Base-by-base conservation (phyloP, 2,113 vertebrate species). In the Balaenoptera acutorostrata region DNA sequence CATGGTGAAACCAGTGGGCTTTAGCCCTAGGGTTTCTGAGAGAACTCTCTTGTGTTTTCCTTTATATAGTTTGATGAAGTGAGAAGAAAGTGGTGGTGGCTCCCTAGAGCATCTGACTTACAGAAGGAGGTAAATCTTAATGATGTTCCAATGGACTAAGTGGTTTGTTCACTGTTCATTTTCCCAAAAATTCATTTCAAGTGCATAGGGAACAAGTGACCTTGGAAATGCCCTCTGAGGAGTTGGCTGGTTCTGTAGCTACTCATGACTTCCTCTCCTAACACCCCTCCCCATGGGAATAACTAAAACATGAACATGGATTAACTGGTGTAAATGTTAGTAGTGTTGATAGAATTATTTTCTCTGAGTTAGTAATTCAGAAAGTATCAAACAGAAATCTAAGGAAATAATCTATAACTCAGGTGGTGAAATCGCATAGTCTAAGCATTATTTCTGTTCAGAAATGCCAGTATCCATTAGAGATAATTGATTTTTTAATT, bases 331-430 rank as follows among this genome's bases (percentile, higher is more conserved):
- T 36, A 78, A 46, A 44, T 66, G 41, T 61, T 55, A n/a, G 36
- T 77, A 29, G 6, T 71, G 31, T 78, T 75, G 49, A 49, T 87
- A 74, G 83, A 88, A 75, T 86, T 90, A 66, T 93, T 96, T 95
- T 84, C 55, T 85, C 33, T 83, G 75, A 71, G 5, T 12, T 29
- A 46, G 9, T 46, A 88, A 59, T 87, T 87, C 4, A 82, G 29
- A 80, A 68, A 93, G 55, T 66, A 66, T 13, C 7, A 13, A 3
- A 87, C 0, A 78, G 21, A 44, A 92, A 85, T 49, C 18, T 91
- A 31, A 81, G 69, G 18, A 88, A 90, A 49, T 68, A 10, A 31
- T 82, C 31, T 36, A 5, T 59, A 84, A 66, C 6, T 49, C 8
- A 55, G 2, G 3, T 36, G 6, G 0, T 82, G 5, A 77, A 52